These are phyloP conservation scores for Xiphophorus hellerii DNA, from an alignment of 2,113 vertebrate species.

Conservation along the genomic window DNA sequence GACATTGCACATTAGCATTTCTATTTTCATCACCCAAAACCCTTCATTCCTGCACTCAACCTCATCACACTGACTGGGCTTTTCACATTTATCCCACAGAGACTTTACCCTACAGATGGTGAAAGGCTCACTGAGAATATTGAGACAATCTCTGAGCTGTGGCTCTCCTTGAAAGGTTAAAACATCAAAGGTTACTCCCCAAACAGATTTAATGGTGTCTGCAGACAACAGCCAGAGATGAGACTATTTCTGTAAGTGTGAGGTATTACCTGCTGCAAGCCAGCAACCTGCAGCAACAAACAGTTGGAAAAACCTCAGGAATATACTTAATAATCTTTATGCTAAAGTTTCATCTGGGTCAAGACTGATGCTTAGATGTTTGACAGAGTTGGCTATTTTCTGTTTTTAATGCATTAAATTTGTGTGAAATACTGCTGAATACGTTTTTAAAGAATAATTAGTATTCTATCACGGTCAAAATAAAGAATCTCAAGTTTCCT, in stretches of 20 bases:
- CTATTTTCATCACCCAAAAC: slow-evolving; percentile 67
- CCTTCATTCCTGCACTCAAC: slow-evolving; percentile 43
- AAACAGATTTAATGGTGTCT: slow-evolving; percentile 43
- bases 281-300: slow-evolving; percentile 1
- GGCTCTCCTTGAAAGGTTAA: slow-evolving; percentile 70
- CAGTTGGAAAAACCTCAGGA: slow-evolving; percentile 43
- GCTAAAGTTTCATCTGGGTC: no score
- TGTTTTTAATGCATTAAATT: no score
- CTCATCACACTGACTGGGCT: slow-evolving; percentile 49
- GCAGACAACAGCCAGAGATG: slow-evolving; percentile 34
- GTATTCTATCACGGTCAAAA: neutral
- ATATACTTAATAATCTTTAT: slow-evolving; percentile 1
- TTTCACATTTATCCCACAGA: slow-evolving; percentile 56
- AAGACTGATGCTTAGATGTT: no score
- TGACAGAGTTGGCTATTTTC: no score
- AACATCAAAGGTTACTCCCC: slow-evolving; percentile 59
- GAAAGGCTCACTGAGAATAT: slow-evolving; percentile 61
- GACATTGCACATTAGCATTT: slow-evolving; percentile 73
- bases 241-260: slow-evolving; percentile 27
- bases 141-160: slow-evolving; percentile 53
- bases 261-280: slow-evolving; percentile 25
- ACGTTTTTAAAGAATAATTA: neutral
- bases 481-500: neutral
- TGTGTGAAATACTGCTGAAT: no score
- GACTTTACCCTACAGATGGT: slow-evolving; percentile 67